phyloP scores from a whole-genome alignment of 2,113 vertebrate genomes.

The Orycteropus afer region DNA sequence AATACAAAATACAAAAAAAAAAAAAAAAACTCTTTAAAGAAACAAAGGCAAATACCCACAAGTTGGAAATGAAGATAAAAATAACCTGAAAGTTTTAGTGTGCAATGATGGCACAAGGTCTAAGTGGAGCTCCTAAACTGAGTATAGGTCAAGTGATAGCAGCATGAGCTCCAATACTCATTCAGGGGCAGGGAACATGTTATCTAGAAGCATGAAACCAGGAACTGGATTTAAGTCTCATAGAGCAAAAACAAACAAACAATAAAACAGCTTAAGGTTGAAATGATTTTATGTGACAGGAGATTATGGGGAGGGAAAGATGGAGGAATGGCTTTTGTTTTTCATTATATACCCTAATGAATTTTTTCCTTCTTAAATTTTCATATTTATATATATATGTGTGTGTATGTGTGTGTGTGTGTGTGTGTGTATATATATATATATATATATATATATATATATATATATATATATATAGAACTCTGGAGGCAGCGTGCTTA shows the following conservation, averaged over 20 bases:
- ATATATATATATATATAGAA: too few species aligned
- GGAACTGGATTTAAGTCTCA: neutral
- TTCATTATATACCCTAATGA: neutral
- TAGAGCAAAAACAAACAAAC: neutral
- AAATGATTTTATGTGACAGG: neutral
- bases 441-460: too few species aligned
- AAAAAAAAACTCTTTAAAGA: neutral
- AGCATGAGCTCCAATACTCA: neutral
- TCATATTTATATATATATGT: too few species aligned
- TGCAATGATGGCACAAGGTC: neutral
- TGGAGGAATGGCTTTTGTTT: neutral
- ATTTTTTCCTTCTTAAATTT: too few species aligned
- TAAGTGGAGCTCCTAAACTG: neutral
- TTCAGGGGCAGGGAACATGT: too few species aligned
- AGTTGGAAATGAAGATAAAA: neutral
- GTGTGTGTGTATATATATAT: too few species aligned
- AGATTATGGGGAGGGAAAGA: neutral
- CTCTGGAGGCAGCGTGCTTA: too few species aligned
- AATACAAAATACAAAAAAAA: slow-evolving; percentile 1
- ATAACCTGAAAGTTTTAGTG: neutral
- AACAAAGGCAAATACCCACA: neutral
- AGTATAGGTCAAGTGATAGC: neutral
- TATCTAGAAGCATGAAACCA: rapidly evolving
- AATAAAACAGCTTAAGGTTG: neutral
- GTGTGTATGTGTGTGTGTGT: too few species aligned